Conservation (phyloP, 2,113 vertebrate species). For the Menidia beryllina region DNA sequence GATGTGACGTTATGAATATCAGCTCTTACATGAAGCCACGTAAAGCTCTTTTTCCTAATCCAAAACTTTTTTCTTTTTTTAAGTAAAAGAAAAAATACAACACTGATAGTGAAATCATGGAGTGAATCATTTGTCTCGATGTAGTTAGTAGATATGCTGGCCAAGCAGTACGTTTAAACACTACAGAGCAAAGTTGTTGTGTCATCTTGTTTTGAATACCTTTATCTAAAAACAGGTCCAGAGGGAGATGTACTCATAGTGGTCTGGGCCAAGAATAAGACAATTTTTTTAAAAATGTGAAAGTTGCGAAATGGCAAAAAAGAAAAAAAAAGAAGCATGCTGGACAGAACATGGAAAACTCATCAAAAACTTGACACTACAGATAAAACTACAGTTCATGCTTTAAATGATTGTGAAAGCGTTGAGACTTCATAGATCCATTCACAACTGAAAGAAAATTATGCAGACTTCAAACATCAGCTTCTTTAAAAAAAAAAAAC, state of each 20-base stretch:
- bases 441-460: not conserved
- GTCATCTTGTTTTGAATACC: constrained; percentile 16
- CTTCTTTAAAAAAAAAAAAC: not conserved
- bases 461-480: too few species aligned
- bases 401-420: not conserved
- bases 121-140: too few species aligned
- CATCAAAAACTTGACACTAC: not conserved
- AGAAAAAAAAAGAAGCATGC: too few species aligned
- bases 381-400: not conserved
- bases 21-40: too few species aligned
- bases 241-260: constrained; percentile 24
- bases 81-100: constrained; percentile 1
- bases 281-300: too few species aligned
- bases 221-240: constrained; percentile 7
- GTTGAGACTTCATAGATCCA: not conserved
- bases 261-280: constrained; percentile 22
- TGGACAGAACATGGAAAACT: not conserved
- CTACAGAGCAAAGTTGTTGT: constrained; percentile 2
- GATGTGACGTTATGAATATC: not conserved
- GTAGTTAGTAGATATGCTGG: constrained; percentile 9
- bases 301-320: not conserved
- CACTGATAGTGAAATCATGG: too few species aligned
- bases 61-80: too few species aligned
- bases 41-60: too few species aligned
- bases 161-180: constrained; percentile 2